Conservation (phyloP, 1,140 invertebrate species). For the Potamilus streckersoni region DNA sequence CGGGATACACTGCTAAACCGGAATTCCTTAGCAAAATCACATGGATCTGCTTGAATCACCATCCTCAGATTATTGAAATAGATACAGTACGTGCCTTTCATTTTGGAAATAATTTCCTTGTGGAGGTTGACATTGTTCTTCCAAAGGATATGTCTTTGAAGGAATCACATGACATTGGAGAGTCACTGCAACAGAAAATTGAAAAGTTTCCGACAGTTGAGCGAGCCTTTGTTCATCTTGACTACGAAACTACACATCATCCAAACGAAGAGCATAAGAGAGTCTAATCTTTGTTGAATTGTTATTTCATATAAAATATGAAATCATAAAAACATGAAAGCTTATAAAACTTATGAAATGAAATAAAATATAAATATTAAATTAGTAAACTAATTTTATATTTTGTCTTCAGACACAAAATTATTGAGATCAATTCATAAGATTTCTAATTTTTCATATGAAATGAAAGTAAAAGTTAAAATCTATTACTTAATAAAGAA, state of each 20-base stretch:
- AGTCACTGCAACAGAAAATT: constrained; percentile 68
- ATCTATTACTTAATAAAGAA: no score
- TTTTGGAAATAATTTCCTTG: constrained; percentile 68
- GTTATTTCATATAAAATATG: no score
- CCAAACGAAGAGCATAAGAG: constrained; percentile 63
- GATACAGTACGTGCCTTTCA: constrained; percentile 71
- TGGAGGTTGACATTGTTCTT: constrained; percentile 68
- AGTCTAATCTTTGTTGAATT: constrained; percentile 21
- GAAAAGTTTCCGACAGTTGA: constrained; percentile 70
- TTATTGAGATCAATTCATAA: no score
- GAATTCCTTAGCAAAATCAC: constrained; percentile 66
- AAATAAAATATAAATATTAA: no score
- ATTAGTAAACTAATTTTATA: no score
- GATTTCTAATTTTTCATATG: no score
- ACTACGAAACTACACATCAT: constrained; percentile 68
- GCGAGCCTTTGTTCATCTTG: constrained; percentile 70
- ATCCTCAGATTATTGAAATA: constrained; percentile 49
- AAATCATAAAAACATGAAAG: no score
- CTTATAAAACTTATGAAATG: no score
- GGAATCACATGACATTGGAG: constrained; percentile 69
- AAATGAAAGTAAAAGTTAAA: no score
- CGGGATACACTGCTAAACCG: constrained; percentile 65
- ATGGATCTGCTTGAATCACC: constrained; percentile 67
- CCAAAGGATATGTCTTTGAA: constrained; percentile 66
- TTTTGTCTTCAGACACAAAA: no score